A percentile compares a stretch with the other conserved stretches of the same genome.
These are phyloP conservation scores for Alloplasta piceator DNA, from an alignment of 2,888 invertebrate species.

Conservation along the genomic window DNA sequence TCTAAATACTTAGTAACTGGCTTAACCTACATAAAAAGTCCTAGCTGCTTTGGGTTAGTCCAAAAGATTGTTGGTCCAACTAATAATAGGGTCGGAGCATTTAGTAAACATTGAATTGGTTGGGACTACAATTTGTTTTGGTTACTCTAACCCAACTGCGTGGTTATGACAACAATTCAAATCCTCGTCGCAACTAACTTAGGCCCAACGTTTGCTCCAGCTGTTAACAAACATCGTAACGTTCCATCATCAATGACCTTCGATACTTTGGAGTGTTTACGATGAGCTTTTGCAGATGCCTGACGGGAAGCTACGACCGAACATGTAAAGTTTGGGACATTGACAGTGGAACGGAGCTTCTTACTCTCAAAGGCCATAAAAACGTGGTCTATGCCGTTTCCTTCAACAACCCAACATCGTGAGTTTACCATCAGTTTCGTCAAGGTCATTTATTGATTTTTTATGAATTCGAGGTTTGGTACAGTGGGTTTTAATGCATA, in stretches of 20 bases:
- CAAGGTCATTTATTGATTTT: not conserved
- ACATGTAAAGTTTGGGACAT: constrained; percentile 93
- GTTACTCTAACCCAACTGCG: too few species aligned
- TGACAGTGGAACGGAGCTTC: constrained; percentile 87
- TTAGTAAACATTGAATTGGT: too few species aligned
- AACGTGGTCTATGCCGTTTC: constrained; percentile 93
- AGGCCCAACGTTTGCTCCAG: too few species aligned
- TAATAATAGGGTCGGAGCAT: too few species aligned
- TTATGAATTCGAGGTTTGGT: not conserved
- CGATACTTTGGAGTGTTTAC: constrained; percentile 7
- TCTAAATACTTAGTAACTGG: too few species aligned
- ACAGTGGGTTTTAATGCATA: constrained; percentile 1
- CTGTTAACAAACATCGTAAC: too few species aligned
- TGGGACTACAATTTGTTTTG: too few species aligned
- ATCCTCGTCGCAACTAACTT: too few species aligned
- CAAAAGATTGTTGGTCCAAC: too few species aligned
- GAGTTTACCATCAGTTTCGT: constrained; percentile 72
- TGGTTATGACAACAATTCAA: too few species aligned
- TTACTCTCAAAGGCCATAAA: constrained; percentile 89
- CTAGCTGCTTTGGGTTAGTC: too few species aligned
- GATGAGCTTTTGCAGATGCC: constrained; percentile 85
- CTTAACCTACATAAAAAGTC: too few species aligned
- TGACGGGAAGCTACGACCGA: constrained; percentile 93
- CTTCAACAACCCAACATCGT: constrained; percentile 92
- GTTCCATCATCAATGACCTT: not conserved